Evolutionary conservation across 1,140 invertebrate genomes (phyloP).

Genomic region (Lamellibrachia luymesi): DNA sequence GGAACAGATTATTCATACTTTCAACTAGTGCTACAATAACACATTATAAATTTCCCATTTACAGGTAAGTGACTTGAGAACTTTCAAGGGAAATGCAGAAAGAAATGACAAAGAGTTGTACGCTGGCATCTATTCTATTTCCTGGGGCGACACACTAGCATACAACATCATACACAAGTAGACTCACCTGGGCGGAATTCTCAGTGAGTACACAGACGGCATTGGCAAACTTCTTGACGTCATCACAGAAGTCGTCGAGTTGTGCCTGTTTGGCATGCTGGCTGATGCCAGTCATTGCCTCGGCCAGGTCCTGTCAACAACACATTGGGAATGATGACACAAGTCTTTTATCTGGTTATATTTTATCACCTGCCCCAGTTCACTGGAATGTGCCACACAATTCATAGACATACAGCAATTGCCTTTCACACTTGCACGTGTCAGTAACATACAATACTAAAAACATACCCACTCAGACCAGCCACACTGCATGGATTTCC

Average conservation of each 20-base stretch:
- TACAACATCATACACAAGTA: background rate
- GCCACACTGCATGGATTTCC: too few species aligned
- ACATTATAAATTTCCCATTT: too few species aligned
- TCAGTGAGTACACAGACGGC: conserved; percentile 92
- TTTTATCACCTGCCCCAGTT: background rate
- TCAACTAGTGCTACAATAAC: too few species aligned
- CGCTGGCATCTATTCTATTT: background rate
- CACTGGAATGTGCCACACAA: background rate
- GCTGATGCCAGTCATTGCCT: conserved; percentile 74
- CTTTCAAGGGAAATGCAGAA: background rate
- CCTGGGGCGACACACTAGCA: background rate
- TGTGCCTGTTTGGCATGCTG: conserved; percentile 85
- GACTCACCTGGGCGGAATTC: conserved; percentile 70
- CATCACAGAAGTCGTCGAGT: conserved; percentile 81
- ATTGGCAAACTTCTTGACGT: conserved; percentile 78
- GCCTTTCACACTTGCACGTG: too few species aligned
- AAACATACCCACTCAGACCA: too few species aligned
- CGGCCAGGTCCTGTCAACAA: conserved; percentile 41
- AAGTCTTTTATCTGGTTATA: background rate
- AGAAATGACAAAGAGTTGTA: background rate
- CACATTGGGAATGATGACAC: background rate
- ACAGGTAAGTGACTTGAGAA: too few species aligned
- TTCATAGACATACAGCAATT: background rate
- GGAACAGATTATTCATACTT: background rate
- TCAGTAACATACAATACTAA: too few species aligned